Evolutionary conservation across 2,888 invertebrate genomes (phyloP).

Genomic region (Drosophila robusta): DNA sequence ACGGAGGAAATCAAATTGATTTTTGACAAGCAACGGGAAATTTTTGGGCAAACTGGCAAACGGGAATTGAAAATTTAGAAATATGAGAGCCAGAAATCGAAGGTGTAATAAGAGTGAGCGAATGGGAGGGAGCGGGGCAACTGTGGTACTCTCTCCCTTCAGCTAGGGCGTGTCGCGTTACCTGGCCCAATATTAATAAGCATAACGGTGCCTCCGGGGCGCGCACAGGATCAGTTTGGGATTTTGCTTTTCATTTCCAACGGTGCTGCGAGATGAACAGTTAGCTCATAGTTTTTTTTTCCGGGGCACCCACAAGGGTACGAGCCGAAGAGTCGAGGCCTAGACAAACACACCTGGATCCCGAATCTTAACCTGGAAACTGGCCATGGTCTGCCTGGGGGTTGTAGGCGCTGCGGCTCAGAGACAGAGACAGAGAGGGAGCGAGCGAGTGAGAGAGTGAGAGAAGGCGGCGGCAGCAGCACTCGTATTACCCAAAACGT

Average conservation of each 20-base stretch:
- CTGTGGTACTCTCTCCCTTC: not conserved
- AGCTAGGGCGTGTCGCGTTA: slow-evolving; percentile 71
- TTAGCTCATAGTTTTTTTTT: slow-evolving; percentile 24
- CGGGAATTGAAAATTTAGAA: slow-evolving; percentile 47
- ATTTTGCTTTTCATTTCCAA: slow-evolving; percentile 67
- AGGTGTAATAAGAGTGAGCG: slow-evolving; percentile 56
- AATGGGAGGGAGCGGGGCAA: not conserved
- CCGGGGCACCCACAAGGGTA: slow-evolving; percentile 55
- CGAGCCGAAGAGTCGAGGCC: slow-evolving; percentile 21
- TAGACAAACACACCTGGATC: slow-evolving; percentile 69
- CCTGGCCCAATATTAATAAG: slow-evolving; percentile 70
- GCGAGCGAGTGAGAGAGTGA: too few relatives aligned
- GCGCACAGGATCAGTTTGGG: slow-evolving; percentile 13
- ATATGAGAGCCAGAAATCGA: slow-evolving; percentile 66
- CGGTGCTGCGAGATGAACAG: slow-evolving; percentile 54
- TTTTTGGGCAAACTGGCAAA: slow-evolving; percentile 12
- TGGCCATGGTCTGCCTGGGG: slow-evolving; percentile 30
- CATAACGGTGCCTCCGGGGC: slow-evolving; percentile 62
- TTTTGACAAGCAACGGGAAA: slow-evolving; percentile 66
- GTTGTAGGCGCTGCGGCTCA: slow-evolving; percentile 49
- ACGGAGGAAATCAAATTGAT: slow-evolving; percentile 60
- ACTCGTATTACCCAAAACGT: slow-evolving; percentile 52
- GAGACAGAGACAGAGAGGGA: slow-evolving; percentile 3
- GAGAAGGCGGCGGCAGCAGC: too few relatives aligned
- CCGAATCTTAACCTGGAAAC: slow-evolving; percentile 15